Conservation (phyloP, 1,140 invertebrate species). For the Stegodyphus mimosarum region DNA sequence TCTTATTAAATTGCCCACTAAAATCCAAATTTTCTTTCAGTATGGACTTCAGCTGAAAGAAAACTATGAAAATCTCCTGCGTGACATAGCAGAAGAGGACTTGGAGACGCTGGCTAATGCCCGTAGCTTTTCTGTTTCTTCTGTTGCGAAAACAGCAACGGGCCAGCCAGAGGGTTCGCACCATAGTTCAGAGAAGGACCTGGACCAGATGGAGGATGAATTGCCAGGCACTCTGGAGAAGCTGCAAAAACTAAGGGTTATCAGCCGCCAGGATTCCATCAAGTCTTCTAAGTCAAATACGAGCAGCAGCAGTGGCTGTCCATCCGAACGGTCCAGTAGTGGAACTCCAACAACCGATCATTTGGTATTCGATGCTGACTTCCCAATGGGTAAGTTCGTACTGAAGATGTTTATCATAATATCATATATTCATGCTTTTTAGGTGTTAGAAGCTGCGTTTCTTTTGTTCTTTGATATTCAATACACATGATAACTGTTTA, state of each 20-base stretch:
- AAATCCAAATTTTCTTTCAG: conserved; percentile 67
- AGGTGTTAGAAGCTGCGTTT: too few relatives aligned
- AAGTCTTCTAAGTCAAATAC: conserved; percentile 61
- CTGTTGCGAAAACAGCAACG: conserved; percentile 62
- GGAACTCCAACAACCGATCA: conserved; percentile 62
- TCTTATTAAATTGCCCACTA: too few relatives aligned
- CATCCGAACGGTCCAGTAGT: conserved; percentile 69
- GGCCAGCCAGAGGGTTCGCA: not conserved
- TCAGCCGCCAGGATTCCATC: conserved; percentile 63
- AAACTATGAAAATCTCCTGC: conserved; percentile 83
- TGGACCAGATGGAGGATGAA: conserved; percentile 66
- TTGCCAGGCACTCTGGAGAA: conserved; percentile 53
- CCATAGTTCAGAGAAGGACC: not conserved
- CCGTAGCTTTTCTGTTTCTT: conserved; percentile 75
- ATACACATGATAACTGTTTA: too few relatives aligned
- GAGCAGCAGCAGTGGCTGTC: conserved; percentile 64
- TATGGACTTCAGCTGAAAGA: conserved; percentile 84
- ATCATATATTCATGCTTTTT: too few relatives aligned
- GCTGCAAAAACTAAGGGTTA: conserved; percentile 24
- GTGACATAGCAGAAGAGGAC: conserved; percentile 87
- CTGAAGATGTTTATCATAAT: too few relatives aligned
- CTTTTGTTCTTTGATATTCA: too few relatives aligned
- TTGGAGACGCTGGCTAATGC: conserved; percentile 82
- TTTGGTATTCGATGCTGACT: conserved; percentile 77
- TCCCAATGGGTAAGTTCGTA: conserved; percentile 68